Base-by-base conservation (phyloP, 2,888 invertebrate species). In the Leptopilina drosophilae region DNA sequence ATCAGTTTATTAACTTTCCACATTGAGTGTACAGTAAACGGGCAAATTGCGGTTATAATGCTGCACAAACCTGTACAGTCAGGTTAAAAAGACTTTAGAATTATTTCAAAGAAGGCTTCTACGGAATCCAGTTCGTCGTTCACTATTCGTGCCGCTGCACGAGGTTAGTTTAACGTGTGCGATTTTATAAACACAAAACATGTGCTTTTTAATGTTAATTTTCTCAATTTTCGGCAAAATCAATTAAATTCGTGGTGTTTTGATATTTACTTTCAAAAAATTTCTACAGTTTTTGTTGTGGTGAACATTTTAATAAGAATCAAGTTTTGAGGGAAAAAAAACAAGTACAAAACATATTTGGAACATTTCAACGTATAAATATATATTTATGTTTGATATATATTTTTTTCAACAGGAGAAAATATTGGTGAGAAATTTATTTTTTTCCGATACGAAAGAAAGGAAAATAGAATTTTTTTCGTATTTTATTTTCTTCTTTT, bases 61-160 rank as follows among this genome's bases (percentile, higher is more conserved):
- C 53, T 69, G 69, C 69, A 69, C 69, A 69, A 53, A 69, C 69
- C 69, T 69, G 69, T 69, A 69, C 69, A 69, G 69, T 69, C 69
- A 7, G 0, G 14, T 8, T 69, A 20, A 33, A 69, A 69, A 69
- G 14, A 15, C 15, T 33, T 14, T 6, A 15, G 11, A 53, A 69
- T 14, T 53, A 69, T 69, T 69, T 69, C 53, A 69, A 33, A 26
- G 69, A 53, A 15, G 53, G 53, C 26, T 53, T 53, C 49, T 26
- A 53, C 69, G 53, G 53, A 69, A 69, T 69, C 69, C 69, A 69
- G 69, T 69, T 69, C 26, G 69, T 53, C 20, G 49, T 9, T 49
- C 15, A 53, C 53, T 26, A 69, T 49, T 69, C 69, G 69, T 33
- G 69, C 69, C 26, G 69, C 49, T 69, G 69, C 69, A 69, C 46